These are phyloP conservation scores for Junonia oenone DNA, from an alignment of 2,888 invertebrate species.

Conservation along the genomic window DNA sequence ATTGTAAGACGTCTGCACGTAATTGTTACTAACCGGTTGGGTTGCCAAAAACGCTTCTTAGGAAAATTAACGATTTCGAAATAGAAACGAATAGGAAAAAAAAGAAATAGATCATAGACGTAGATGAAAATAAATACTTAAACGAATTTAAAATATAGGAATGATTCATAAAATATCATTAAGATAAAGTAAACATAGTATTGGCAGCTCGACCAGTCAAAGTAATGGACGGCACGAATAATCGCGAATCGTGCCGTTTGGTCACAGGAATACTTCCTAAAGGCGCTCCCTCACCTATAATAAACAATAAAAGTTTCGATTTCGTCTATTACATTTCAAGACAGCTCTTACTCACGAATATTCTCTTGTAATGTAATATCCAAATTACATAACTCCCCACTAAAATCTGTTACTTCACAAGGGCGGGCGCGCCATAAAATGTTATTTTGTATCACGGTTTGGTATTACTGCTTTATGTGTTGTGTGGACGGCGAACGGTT, in stretches of 20 bases:
- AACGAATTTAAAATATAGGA: background rate
- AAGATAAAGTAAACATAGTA: constrained; percentile 1
- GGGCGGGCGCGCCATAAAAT: too few relatives aligned
- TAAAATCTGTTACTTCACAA: too few relatives aligned
- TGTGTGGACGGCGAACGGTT: constrained; percentile 38
- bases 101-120: constrained; percentile 12
- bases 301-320: too few relatives aligned
- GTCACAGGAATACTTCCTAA: constrained; percentile 5
- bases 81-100: constrained; percentile 15
- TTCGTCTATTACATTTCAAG: too few relatives aligned
- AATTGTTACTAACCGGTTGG: constrained; percentile 9
- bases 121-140: constrained; percentile 6
- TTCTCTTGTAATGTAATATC: too few relatives aligned
- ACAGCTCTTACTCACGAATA: too few relatives aligned
- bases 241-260: background rate
- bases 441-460: constrained; percentile 47
- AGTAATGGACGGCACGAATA: background rate
- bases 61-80: constrained; percentile 3
- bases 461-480: constrained; percentile 43
- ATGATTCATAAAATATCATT: background rate
- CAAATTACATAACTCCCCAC: too few relatives aligned
- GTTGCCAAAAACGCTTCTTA: constrained; percentile 16
- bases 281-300: too few relatives aligned
- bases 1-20: constrained; percentile 13
- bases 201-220: constrained; percentile 4